Evolutionary conservation across 2,113 vertebrate species (phyloP).

Genomic region (Oryzias melastigma): DNA sequence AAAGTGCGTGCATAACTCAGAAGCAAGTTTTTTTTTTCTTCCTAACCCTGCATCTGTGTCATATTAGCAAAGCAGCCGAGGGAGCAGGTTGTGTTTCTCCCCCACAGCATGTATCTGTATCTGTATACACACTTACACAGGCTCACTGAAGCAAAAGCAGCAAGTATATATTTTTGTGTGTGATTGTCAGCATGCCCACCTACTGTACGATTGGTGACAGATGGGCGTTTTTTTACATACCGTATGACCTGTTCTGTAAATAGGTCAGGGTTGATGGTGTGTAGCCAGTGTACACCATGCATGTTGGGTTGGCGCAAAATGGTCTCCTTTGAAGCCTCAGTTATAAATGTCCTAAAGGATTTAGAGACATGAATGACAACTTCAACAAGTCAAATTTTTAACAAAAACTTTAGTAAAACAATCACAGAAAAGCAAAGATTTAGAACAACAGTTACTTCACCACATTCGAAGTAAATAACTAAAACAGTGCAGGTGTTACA

Average conservation of each 20-base stretch:
- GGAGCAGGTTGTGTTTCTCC: constrained; percentile 25
- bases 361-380: neutral
- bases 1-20: constrained; percentile 33
- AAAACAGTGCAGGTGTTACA: constrained; percentile 7
- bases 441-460: neutral
- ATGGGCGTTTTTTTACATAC: constrained; percentile 64
- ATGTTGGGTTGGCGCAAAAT: constrained; percentile 36
- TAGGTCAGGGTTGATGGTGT: constrained; percentile 76
- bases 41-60: constrained; percentile 14
- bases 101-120: constrained; percentile 10
- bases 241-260: constrained; percentile 60
- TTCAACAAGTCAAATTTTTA: neutral
- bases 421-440: neutral
- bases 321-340: constrained; percentile 52
- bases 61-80: constrained; percentile 34
- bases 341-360: constrained; percentile 79
- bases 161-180: constrained; percentile 14
- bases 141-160: neutral
- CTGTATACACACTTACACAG: constrained; percentile 35
- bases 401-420: neutral
- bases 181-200: constrained; percentile 7
- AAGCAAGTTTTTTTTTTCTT: constrained; percentile 19
- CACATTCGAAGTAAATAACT: neutral
- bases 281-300: constrained; percentile 78
- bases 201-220: constrained; percentile 26